These are phyloP conservation scores for Lamproptera curius DNA, from an alignment of 2,888 invertebrate species.

Conservation along the genomic window DNA sequence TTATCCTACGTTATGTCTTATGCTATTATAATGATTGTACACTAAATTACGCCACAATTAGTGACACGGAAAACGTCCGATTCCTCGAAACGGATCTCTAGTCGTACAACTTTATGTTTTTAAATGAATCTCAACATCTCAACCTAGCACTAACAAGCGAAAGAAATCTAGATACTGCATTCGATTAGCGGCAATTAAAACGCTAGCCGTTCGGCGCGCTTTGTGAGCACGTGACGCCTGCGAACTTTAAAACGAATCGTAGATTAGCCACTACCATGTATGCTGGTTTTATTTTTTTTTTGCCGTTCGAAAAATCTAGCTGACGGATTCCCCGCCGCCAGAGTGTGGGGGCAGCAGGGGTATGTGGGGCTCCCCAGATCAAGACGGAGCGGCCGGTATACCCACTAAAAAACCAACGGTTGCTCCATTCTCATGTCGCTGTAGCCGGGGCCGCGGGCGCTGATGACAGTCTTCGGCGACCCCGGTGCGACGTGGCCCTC, in stretches of 20 bases:
- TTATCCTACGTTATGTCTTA: no score
- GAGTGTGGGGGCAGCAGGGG: no score
- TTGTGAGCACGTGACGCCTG: constrained; percentile 43
- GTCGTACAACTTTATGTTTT: constrained; percentile 40
- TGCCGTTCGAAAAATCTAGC: no score
- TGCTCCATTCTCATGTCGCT: no score
- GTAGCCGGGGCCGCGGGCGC: no score
- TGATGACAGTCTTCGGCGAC: no score
- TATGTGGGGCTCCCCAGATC: no score
- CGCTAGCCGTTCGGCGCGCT: constrained; percentile 41
- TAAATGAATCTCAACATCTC: constrained; percentile 52
- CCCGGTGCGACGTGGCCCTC: no score
- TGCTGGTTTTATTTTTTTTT: no score
- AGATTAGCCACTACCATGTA: constrained; percentile 24
- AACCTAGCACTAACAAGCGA: constrained; percentile 35
- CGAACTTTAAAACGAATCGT: constrained; percentile 36
- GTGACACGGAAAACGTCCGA: constrained; percentile 6
- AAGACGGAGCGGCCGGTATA: no score
- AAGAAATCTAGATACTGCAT: constrained; percentile 58
- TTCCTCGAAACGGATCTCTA: constrained; percentile 17
- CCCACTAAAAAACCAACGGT: no score
- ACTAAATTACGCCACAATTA: constrained; percentile 14
- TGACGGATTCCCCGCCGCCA: no score
- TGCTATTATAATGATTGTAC: constrained; percentile 5
- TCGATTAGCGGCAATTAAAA: constrained; percentile 62